These are phyloP conservation scores for Microcebus lehilahytsara DNA, from an alignment of 2,113 vertebrate species.

Conservation along the genomic window DNA sequence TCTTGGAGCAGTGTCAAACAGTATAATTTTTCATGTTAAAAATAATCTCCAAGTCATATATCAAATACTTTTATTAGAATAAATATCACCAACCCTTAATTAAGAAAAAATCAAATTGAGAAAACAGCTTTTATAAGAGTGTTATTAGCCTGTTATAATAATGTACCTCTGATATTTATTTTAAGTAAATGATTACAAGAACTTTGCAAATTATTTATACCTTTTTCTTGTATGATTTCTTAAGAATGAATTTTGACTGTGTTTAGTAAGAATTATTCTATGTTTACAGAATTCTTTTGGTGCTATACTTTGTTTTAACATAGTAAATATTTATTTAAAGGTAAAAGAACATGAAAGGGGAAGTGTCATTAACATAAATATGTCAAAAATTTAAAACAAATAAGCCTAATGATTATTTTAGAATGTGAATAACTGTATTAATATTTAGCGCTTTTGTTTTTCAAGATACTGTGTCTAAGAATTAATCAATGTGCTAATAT, in stretches of 20 bases:
- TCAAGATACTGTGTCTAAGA: neutral
- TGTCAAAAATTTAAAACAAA: neutral
- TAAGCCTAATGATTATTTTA: neutral
- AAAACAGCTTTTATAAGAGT: slow-evolving; percentile 42
- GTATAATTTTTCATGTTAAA: slow-evolving; percentile 49
- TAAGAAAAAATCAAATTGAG: slow-evolving; percentile 36
- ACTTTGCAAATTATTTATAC: neutral
- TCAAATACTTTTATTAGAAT: slow-evolving; percentile 42
- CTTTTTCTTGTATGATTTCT: neutral
- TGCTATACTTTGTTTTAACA: neutral
- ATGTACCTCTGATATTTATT: slow-evolving; percentile 19
- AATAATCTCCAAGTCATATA: slow-evolving; percentile 26
- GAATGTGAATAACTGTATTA: neutral
- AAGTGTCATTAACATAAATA: neutral
- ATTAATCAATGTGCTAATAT: neutral
- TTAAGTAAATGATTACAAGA: neutral
- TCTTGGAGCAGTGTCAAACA: slow-evolving; percentile 17
- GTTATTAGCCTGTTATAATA: neutral
- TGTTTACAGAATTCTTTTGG: neutral
- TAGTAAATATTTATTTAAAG: slow-evolving; percentile 12
- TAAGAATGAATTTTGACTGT: neutral
- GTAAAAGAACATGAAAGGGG: neutral
- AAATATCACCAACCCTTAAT: slow-evolving; percentile 38
- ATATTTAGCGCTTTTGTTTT: neutral
- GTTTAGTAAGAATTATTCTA: neutral